Evolutionary conservation across 2,888 invertebrate species (phyloP).

Genomic region (Diaphora mendica): DNA sequence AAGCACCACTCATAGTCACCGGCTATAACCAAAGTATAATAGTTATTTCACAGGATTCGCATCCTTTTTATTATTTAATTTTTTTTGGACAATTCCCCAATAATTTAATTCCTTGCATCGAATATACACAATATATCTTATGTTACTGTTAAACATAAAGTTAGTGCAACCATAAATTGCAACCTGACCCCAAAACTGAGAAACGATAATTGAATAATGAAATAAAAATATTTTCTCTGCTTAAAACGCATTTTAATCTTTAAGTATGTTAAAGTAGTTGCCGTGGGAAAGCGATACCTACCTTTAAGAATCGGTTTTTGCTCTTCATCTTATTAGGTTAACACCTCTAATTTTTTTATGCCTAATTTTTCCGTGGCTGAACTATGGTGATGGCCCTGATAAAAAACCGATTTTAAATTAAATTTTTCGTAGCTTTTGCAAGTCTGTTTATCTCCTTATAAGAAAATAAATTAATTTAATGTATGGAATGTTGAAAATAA

Average conservation of each 20-base stretch:
- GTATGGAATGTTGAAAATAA: not conserved
- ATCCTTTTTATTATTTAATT: too few relatives aligned
- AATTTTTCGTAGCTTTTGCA: not conserved
- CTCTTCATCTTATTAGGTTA: too few relatives aligned
- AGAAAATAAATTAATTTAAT: not conserved
- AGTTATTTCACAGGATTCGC: not conserved
- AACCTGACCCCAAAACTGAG: not conserved
- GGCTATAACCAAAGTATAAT: not conserved
- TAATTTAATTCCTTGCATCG: too few relatives aligned
- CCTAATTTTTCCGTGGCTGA: too few relatives aligned
- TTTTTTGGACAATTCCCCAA: too few relatives aligned
- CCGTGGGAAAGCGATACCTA: not conserved
- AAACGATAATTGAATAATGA: too few relatives aligned
- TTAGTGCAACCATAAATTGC: not conserved
- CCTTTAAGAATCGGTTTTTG: too few relatives aligned
- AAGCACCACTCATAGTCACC: too few relatives aligned
- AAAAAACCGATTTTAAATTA: too few relatives aligned
- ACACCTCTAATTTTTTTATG: too few relatives aligned
- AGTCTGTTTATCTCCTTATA: not conserved
- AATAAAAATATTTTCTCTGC: not conserved
- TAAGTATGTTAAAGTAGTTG: not conserved
- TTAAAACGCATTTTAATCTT: not conserved
- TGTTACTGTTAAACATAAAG: too few relatives aligned
- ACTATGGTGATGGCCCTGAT: not conserved
- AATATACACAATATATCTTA: too few relatives aligned